Evolutionary conservation across 1,140 invertebrate genomes (phyloP), one percentile per base, ranked within the genome.

Genomic region (Eufriesea mexicana): DNA sequence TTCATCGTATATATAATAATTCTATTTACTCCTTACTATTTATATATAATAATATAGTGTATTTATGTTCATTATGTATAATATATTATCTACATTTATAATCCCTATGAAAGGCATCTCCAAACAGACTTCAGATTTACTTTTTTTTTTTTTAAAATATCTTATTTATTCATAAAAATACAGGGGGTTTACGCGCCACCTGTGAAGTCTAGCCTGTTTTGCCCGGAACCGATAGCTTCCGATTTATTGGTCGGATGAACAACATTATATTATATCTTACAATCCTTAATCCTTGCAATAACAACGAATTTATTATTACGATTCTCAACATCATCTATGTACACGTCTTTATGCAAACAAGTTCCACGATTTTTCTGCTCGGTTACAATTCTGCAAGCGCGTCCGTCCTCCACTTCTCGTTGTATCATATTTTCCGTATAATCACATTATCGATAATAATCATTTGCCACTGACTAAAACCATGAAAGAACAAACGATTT

Each of bases 141-240:
- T 92, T 93, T 90, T 93, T 92, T 92, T 92, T 71, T 90, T 93
- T 92, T 94, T 93, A 93, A 94, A 94, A 94, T 94, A 94, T 94
- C 91, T 93, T 94, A 93, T 94, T 94, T 94, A 94, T 94, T 94
- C 93, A 94, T 94, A 94, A 94, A 94, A 94, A 94, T 94, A 94
- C 92, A 93, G 91, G 90, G 92, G 92, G 90, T 90, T 92, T 89
- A 84, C 87, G 92, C 92, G 91, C 90, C 90, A 88, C 77, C 86
- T 79, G 81, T 83, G 86, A 89, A 86, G 88, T 86, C 77, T 70
- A 79, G 67, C 72, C 84, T 83, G 86, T 87, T 91, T 87, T 91
- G 89, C 78, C 84, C 51, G 78, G 81, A 84, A 87, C 84, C 76
- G 71, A 84, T 83, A 84, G 70, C 76, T 49, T 35, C 76, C 71